Percentiles rank a stretch among this genome's conserved stretches.
phyloP scores from a whole-genome alignment of 2,797 vertebrate species.

The Amblyopsis hoosieri region DNA sequence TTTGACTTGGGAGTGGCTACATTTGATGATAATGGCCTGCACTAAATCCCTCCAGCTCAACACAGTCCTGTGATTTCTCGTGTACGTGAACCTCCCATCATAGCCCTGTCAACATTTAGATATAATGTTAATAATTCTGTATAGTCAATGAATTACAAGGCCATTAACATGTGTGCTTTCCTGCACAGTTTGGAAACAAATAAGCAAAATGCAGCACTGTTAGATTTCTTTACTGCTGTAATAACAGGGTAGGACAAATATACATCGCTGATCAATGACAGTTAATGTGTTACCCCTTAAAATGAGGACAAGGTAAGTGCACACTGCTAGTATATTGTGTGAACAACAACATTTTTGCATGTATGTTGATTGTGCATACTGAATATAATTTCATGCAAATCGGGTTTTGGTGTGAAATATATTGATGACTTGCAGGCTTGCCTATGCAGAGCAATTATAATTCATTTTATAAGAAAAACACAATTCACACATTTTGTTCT shows the following conservation, averaged over 20 bases:
- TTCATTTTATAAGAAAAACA: background rate
- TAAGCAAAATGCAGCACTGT: background rate
- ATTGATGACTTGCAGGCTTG: slow-evolving; percentile 1
- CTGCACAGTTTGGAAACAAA: background rate
- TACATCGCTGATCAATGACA: background rate
- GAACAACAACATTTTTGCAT: background rate
- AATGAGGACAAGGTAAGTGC: background rate
- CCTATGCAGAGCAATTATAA: background rate
- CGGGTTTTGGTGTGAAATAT: background rate
- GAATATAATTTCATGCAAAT: background rate
- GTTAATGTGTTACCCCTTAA: background rate
- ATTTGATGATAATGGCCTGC: too few species aligned
- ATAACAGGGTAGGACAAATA: background rate
- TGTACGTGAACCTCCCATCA: too few species aligned
- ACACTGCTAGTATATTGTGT: background rate
- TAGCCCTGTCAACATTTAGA: too few species aligned
- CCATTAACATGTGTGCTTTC: background rate
- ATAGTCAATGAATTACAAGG: background rate
- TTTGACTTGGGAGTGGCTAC: too few species aligned
- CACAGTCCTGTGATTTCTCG: too few species aligned
- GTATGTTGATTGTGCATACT: background rate
- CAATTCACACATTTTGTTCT: background rate
- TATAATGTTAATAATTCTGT: too few species aligned
- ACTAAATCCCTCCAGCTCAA: too few species aligned
- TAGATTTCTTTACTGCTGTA: background rate